Conservation (phyloP, 1,140 invertebrate genomes). For the Pogonomyrmex barbatus region DNA sequence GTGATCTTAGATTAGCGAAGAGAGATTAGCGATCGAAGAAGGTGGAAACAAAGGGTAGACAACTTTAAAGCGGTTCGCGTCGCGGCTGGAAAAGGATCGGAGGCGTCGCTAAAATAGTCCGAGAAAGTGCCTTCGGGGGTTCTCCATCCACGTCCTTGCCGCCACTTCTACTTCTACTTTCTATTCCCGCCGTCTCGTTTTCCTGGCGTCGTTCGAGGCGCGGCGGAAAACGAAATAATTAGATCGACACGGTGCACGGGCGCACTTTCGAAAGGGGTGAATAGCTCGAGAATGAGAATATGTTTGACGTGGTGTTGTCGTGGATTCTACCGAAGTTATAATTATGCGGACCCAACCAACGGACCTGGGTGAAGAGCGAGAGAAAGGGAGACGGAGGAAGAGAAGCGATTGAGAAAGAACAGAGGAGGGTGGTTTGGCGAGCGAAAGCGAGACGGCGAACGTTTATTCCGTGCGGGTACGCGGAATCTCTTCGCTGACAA, state of each 20-base stretch:
- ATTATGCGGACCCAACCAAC: conserved; percentile 43
- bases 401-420: neutral
- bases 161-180: too few relatives aligned
- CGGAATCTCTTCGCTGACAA: conserved; percentile 76
- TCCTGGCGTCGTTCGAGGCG: neutral
- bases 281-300: conserved; percentile 55
- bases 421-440: neutral
- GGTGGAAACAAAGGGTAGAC: conserved; percentile 36
- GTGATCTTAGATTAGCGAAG: neutral
- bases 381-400: neutral
- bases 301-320: conserved; percentile 39
- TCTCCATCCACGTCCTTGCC: neutral
- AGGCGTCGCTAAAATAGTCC: conserved; percentile 3
- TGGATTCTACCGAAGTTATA: conserved; percentile 59
- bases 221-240: conserved; percentile 61
- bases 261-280: conserved; percentile 46
- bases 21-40: neutral
- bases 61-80: conserved; percentile 25
- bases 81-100: neutral
- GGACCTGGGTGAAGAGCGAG: neutral
- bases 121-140: conserved; percentile 21
- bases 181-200: neutral
- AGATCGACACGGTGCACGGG: conserved; percentile 34
- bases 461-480: conserved; percentile 72
- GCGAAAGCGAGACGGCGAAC: conserved; percentile 45